These are phyloP conservation scores for Meloidogyne hapla DNA, from an alignment of 1,140 invertebrate species.

Conservation along the genomic window DNA sequence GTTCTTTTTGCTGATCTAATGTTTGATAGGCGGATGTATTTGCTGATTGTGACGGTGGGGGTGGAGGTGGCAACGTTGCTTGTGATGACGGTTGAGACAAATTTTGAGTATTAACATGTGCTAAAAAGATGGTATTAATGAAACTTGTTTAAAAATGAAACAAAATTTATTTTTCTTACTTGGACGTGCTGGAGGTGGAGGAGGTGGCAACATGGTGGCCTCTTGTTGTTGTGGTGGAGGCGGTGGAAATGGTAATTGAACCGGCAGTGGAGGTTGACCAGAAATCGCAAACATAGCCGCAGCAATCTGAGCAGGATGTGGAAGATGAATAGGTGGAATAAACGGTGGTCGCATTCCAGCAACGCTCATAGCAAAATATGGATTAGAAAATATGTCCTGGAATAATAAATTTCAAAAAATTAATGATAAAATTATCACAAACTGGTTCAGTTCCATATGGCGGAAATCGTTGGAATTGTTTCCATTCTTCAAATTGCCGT, in stretches of 20 bases:
- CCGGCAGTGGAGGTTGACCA: background rate
- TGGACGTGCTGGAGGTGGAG: background rate
- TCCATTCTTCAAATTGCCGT: background rate
- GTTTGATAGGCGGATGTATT: background rate
- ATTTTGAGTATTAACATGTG: background rate
- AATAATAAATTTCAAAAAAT: background rate
- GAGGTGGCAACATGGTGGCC: background rate
- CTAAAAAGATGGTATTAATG: too few species aligned
- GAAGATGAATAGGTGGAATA: background rate
- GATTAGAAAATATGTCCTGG: background rate
- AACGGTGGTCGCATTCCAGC: background rate
- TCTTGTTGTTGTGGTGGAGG: constrained; percentile 1
- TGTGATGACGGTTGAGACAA: background rate
- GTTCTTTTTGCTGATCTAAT: too few species aligned
- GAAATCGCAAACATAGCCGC: background rate
- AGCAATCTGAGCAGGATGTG: background rate
- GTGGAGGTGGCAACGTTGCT: background rate
- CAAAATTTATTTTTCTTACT: background rate
- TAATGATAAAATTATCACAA: background rate
- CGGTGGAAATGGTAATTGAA: background rate
- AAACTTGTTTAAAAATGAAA: too few species aligned
- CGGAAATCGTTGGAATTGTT: background rate
- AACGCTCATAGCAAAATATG: background rate
- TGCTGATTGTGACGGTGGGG: background rate
- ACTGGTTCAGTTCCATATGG: background rate